phyloP scores from a whole-genome alignment of 2,888 invertebrate species.

The Cosmia trapezina region DNA sequence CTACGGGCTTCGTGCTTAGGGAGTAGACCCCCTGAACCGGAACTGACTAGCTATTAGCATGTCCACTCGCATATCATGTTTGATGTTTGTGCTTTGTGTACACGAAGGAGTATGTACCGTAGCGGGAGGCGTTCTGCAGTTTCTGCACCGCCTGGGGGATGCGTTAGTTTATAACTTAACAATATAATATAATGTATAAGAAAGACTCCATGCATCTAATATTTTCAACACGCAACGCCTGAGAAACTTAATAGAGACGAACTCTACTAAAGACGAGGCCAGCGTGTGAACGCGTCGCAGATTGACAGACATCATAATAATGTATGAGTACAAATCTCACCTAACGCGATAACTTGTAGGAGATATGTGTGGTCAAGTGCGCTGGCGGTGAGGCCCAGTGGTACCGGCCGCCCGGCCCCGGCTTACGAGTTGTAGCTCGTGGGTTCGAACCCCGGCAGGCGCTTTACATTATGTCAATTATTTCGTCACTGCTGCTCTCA shows the following conservation, averaged over 20 bases:
- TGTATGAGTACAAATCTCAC: neutral
- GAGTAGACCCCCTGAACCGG: neutral
- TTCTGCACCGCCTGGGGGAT: too few relatives aligned
- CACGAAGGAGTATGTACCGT: neutral
- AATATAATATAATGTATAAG: too few relatives aligned
- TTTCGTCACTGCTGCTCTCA: too few relatives aligned
- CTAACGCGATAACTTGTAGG: neutral
- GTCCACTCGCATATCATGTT: neutral
- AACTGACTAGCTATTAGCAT: neutral
- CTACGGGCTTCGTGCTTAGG: too few relatives aligned
- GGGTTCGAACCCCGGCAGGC: too few relatives aligned
- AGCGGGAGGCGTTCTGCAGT: neutral
- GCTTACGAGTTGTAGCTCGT: too few relatives aligned
- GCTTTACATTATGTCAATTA: too few relatives aligned
- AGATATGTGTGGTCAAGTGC: neutral
- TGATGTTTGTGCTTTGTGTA: neutral
- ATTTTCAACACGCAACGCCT: neutral
- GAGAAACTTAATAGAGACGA: too few relatives aligned
- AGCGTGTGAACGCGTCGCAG: too few relatives aligned
- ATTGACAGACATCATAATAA: neutral
- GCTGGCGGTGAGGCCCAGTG: neutral
- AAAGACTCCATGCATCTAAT: neutral
- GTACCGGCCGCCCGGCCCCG: too few relatives aligned
- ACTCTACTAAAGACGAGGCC: too few relatives aligned
- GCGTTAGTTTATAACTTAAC: too few relatives aligned